Base-by-base conservation (phyloP, 1,140 invertebrate species). In the Hestina assimilis region DNA sequence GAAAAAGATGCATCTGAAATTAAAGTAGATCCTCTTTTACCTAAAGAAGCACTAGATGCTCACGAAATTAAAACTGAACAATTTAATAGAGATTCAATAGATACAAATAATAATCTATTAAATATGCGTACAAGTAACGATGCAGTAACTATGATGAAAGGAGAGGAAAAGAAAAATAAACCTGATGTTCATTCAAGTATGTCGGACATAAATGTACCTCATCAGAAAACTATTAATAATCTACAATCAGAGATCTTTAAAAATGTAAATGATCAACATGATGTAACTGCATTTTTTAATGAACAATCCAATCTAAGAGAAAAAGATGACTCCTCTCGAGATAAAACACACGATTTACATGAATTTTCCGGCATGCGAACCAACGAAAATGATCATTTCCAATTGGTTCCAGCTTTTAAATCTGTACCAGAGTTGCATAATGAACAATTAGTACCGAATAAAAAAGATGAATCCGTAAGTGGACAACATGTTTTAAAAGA, bases 361-460 rank as follows among this genome's bases (percentile, higher is more conserved):
- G n/a, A n/a, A n/a, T n/a, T n/a, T n/a, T n/a, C n/a, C n/a, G n/a
- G n/a, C n/a, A n/a, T n/a, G n/a, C n/a, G n/a, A n/a, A n/a, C n/a
- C n/a, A n/a, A 51, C 19, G 21, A 19, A 51, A 51, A 51, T 24
- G 8, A 51, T 12, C 33, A 40, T 11, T 15, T 15, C 17, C 12
- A 40, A n/a, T n/a, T n/a, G n/a, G n/a, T n/a, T n/a, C n/a, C n/a
- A n/a, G n/a, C n/a, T n/a, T n/a, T n/a, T n/a, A n/a, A n/a, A n/a
- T n/a, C n/a, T n/a, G n/a, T n/a, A n/a, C n/a, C n/a, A n/a, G n/a
- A n/a, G n/a, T n/a, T n/a, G n/a, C n/a, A n/a, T n/a, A n/a, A n/a
- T n/a, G n/a, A n/a, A n/a, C n/a, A n/a, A n/a, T n/a, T n/a, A n/a
- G n/a, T n/a, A n/a, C n/a, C n/a, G n/a, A n/a, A n/a, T n/a, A n/a